phyloP scores from a whole-genome alignment of 1,140 invertebrate species.

The Wasmannia auropunctata region DNA sequence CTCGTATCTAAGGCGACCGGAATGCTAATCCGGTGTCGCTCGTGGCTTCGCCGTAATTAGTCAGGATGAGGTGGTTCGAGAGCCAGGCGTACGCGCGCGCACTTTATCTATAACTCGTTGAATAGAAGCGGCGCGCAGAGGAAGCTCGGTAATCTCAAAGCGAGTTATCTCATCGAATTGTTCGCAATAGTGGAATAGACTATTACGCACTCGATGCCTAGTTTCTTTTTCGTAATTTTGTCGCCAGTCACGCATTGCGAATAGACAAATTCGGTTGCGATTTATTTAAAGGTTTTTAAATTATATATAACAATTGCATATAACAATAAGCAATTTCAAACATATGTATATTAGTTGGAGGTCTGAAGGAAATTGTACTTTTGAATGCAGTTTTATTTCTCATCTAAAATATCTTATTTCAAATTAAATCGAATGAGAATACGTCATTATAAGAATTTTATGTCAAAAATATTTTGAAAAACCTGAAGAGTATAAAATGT shows the following conservation, averaged over 20 bases:
- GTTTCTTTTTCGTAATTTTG: background rate
- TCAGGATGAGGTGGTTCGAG: constrained; percentile 50
- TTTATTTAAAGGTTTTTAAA: background rate
- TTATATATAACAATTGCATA: background rate
- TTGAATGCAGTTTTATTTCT: background rate
- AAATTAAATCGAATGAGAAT: background rate
- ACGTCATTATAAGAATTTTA: background rate
- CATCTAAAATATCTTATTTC: background rate
- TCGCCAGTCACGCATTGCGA: background rate
- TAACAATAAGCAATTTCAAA: background rate
- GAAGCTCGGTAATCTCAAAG: background rate
- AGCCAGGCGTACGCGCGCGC: background rate
- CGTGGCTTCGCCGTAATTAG: constrained; percentile 58
- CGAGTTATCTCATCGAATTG: constrained; percentile 6
- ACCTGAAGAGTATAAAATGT: background rate
- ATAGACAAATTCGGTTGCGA: background rate
- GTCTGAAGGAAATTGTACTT: background rate
- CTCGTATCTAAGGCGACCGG: constrained; percentile 54
- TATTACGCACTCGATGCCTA: background rate
- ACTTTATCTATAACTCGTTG: constrained; percentile 35
- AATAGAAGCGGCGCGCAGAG: constrained; percentile 14
- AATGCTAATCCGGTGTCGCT: constrained; percentile 57
- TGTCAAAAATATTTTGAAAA: background rate
- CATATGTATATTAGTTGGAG: background rate
- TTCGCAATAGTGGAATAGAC: background rate